A percentile compares a stretch with the other conserved stretches of the same genome.
These are phyloP conservation scores for Micronycteris hirsuta DNA, from an alignment of 2,113 vertebrate species.

Conservation along the genomic window DNA sequence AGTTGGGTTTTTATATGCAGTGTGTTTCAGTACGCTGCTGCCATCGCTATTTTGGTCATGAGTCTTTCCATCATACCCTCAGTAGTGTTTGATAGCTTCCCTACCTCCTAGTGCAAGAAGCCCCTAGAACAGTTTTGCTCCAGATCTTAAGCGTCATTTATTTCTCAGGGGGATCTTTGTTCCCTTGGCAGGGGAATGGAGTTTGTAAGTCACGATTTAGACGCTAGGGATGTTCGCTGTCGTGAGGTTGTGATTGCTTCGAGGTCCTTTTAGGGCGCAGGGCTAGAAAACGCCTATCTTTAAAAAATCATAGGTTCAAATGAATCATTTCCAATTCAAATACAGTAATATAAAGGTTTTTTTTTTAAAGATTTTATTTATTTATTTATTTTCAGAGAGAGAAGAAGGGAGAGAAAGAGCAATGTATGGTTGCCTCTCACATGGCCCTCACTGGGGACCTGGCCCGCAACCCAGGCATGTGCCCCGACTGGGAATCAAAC, in stretches of 20 bases:
- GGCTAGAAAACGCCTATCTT: not conserved
- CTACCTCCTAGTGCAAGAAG: not conserved
- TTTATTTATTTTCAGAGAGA: too few relatives aligned
- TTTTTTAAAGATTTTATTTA: too few relatives aligned
- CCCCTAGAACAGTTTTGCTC: not conserved
- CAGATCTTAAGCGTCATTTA: not conserved
- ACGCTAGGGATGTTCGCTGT: not conserved
- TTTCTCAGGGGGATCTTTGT: not conserved
- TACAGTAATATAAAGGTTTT: not conserved
- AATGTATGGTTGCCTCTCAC: too few relatives aligned
- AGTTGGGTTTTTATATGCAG: not conserved
- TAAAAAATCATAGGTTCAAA: not conserved
- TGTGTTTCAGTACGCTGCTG: not conserved
- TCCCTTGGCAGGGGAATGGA: not conserved
- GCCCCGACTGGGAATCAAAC: too few relatives aligned
- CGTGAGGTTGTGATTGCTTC: not conserved
- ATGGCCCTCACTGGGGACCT: too few relatives aligned
- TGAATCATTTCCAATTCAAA: not conserved
- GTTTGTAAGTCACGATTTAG: not conserved
- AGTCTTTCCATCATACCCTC: not conserved
- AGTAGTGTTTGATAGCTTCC: not conserved
- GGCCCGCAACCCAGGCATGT: too few relatives aligned
- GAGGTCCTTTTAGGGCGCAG: not conserved
- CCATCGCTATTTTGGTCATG: not conserved
- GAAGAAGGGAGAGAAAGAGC: too few relatives aligned